Evolutionary conservation across 2,113 vertebrate species (phyloP).

Genomic region (Myotis davidii): DNA sequence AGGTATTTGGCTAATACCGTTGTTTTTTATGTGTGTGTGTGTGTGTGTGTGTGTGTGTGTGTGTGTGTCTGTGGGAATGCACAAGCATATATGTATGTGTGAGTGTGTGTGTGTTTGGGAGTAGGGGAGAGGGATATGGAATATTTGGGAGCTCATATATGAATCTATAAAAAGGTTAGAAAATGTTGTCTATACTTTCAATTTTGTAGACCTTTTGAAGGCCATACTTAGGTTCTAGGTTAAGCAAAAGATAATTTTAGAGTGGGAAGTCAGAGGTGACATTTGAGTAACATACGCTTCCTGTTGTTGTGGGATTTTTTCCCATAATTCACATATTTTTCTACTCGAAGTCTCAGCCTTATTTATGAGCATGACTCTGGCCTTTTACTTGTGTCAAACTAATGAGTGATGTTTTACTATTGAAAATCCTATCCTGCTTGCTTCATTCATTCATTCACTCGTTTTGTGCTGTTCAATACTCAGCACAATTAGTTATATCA

Average conservation of each 20-base stretch:
- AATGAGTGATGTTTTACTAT: slow-evolving; percentile 49
- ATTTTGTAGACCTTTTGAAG: background rate
- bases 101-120: background rate
- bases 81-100: too few relatives aligned
- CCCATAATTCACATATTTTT: background rate
- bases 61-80: background rate
- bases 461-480: too few relatives aligned
- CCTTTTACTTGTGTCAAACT: background rate
- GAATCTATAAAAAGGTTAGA: background rate
- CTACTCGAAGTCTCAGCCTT: background rate
- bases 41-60: background rate
- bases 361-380: background rate
- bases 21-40: background rate
- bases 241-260: background rate
- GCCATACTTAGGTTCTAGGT: background rate
- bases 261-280: background rate
- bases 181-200: background rate
- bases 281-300: background rate
- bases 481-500: background rate
- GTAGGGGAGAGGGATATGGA: background rate
- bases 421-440: slow-evolving; percentile 31
- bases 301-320: slow-evolving; percentile 38
- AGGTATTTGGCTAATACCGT: background rate
- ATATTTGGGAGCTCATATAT: background rate
- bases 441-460: slow-evolving; percentile 20